phyloP scores from a whole-genome alignment of 1,140 invertebrate genomes.

The Penaeus indicus region DNA sequence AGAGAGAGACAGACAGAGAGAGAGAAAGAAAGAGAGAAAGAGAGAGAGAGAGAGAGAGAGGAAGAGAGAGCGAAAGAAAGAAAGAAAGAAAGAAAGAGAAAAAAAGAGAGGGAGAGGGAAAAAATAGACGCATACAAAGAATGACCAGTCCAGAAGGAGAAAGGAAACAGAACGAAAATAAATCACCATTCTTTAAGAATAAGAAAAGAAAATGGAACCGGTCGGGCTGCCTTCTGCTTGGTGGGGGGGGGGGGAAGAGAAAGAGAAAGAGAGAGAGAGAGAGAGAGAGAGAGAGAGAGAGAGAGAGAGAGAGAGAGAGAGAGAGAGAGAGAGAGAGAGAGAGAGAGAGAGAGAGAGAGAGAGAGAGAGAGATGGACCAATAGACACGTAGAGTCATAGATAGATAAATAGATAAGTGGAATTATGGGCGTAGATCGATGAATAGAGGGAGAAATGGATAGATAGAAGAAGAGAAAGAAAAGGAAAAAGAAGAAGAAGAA shows the following conservation, averaged over 20 bases:
- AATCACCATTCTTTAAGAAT: no score
- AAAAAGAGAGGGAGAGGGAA: background rate
- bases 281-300: background rate
- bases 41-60: background rate
- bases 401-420: no score
- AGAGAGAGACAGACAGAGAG: background rate
- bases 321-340: background rate
- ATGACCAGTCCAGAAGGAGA: background rate
- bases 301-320: background rate
- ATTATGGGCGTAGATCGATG: no score
- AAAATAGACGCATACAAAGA: background rate
- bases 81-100: background rate
- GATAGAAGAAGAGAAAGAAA: no score
- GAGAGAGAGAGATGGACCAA: no score
- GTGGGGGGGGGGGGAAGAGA: background rate
- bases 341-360: no score
- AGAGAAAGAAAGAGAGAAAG: background rate
- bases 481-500: no score
- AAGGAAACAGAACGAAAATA: no score
- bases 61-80: background rate
- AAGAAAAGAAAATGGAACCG: no score
- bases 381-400: no score
- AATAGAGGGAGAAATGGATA: no score
- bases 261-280: background rate
- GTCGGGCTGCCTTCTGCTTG: no score